Conservation (phyloP, 2,113 vertebrate species). For the Macaca fascicularis region T2T-MFA8v1.1 NC_088379.1:162274501-162275000, state of each 20-base stretch:
- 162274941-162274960: not conserved
- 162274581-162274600: not conserved
- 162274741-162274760: not conserved
- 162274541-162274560: not conserved
- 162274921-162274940: not conserved
- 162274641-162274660: not conserved
- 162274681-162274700: not conserved
- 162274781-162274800: not conserved
- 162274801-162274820: not conserved
- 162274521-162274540: slow-evolving; percentile 12
- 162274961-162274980: not conserved
- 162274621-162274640: not conserved
- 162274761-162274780: not conserved
- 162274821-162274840: not conserved
- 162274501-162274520: not conserved
- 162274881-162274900: not conserved
- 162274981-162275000: not conserved
- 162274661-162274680: not conserved
- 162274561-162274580: not conserved
- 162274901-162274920: not conserved
- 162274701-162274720: not conserved
- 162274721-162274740: not conserved
- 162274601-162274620: not conserved
- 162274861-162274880: not conserved
- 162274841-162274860: not conserved